These are phyloP conservation scores for Thymelicus lineola DNA, from an alignment of 2,888 invertebrate genomes.

Conservation along the genomic window DNA sequence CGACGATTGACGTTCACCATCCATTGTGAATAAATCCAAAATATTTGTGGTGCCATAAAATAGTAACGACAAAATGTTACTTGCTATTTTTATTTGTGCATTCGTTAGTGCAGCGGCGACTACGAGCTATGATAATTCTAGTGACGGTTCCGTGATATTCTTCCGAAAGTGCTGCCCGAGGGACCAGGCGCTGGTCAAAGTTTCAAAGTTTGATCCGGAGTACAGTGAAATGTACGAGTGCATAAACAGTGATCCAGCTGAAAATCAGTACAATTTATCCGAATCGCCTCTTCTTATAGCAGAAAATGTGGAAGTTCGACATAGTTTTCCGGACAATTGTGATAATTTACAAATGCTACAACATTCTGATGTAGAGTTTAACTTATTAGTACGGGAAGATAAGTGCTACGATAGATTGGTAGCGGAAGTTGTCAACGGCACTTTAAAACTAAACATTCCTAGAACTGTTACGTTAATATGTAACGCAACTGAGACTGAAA, in stretches of 20 bases:
- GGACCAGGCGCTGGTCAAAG: constrained; percentile 63
- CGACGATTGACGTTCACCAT: constrained; percentile 65
- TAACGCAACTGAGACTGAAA: constrained; percentile 53
- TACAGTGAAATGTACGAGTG: constrained; percentile 58
- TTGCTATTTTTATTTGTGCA: constrained; percentile 55
- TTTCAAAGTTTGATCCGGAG: constrained; percentile 49
- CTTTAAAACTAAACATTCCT: constrained; percentile 60
- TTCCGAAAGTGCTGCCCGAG: constrained; percentile 75
- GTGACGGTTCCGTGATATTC: constrained; percentile 49
- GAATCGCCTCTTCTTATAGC: constrained; percentile 60
- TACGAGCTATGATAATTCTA: constrained; percentile 44
- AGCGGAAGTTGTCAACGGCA: constrained; percentile 61
- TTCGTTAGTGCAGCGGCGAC: constrained; percentile 48
- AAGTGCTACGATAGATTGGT: constrained; percentile 69
- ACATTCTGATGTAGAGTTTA: constrained; percentile 50
- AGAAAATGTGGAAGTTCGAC: constrained; percentile 53
- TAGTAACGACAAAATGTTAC: constrained; percentile 59
- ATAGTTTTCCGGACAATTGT: constrained; percentile 65
- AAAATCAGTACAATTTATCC: constrained; percentile 54
- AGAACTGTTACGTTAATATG: constrained; percentile 67
- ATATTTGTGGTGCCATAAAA: constrained; percentile 33
- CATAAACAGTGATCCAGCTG: constrained; percentile 54
- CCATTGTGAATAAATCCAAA: constrained; percentile 60
- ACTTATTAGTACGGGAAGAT: constrained; percentile 45
- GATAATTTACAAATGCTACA: constrained; percentile 53